Evolutionary conservation across 2,888 invertebrate species (phyloP), one percentile per base, ranked within the genome.

Genomic region (Caenorhabditis sp.): DNA sequence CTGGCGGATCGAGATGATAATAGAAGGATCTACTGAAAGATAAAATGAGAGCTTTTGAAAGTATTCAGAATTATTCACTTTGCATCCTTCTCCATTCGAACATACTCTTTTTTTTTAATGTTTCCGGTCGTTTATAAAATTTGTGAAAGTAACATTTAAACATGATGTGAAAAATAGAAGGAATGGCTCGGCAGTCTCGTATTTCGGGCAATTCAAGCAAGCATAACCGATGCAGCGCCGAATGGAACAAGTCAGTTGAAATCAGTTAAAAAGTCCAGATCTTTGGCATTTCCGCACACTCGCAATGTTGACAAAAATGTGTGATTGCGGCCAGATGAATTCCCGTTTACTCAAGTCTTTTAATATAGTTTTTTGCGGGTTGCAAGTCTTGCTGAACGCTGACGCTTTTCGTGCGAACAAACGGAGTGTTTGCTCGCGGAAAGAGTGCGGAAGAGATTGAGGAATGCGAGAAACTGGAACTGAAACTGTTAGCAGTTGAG

Each of bases 81-180:
- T 15, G 30, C 48, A 48, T 27, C 27, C 48, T 8, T 48, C 48
- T 7, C 2, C 9, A 30, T 48, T 48, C 48, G 48, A 30, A 24
- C 48, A 48, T 15, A 27, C 17, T 48, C 8, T 27, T 48, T 48
- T 30, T 48, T 9, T 17, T 48, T 17, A 4, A 30, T 8, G 15
- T 27, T 8, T 17, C 32, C 30, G 22, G n/a, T n/a, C n/a, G n/a
- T n/a, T n/a, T n/a, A n/a, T 63, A 63, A 27, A 46, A 65, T 6
- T 32, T 13, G 15, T 55, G 41, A 20, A 55, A 46, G 20, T 53
- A 53, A 37, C 65, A 55, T n/a, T 55, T 43, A 37, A 65, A 65
- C 1, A 55, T 35, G 1, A 63, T 63, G 13, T n/a, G 63, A 45
- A 17, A 63, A 63, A 26, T 52, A 63, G 30, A 39, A 63, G 13